Evolutionary conservation across 2,113 vertebrate species (phyloP).

Genomic region (Oreochromis niloticus): DNA sequence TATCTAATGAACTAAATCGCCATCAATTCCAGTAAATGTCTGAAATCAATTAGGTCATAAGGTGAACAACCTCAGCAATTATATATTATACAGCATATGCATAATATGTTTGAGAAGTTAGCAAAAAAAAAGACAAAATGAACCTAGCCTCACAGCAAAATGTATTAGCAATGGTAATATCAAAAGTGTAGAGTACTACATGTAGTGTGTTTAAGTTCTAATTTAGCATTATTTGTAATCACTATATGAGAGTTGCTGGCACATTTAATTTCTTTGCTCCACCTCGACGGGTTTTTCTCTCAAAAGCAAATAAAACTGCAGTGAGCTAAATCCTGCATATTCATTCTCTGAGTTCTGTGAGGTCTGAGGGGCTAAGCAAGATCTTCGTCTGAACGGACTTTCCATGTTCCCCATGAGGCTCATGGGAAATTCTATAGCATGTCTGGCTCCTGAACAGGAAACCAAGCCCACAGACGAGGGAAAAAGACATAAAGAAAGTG

Average conservation of each 20-base stretch:
- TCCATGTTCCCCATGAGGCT: slow-evolving; percentile 8
- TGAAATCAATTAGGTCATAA: not conserved
- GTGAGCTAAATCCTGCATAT: not conserved
- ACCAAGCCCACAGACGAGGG: slow-evolving; percentile 32
- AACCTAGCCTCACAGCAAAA: not conserved
- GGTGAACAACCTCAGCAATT: not conserved
- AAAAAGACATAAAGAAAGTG: not conserved
- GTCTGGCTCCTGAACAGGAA: slow-evolving; percentile 51
- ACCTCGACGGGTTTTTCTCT: not conserved
- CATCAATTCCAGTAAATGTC: not conserved
- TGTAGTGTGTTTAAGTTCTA: accelerated
- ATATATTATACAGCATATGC: not conserved
- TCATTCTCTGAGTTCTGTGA: slow-evolving; percentile 19
- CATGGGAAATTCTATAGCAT: slow-evolving; percentile 50
- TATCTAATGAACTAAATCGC: not conserved
- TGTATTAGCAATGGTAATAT: not conserved
- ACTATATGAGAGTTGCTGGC: not conserved
- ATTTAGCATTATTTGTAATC: not conserved
- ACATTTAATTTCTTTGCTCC: not conserved
- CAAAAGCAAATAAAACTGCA: slow-evolving; percentile 7
- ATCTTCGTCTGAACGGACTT: not conserved
- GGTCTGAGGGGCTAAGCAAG: slow-evolving; percentile 16
- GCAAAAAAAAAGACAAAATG: not conserved
- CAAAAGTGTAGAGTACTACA: not conserved
- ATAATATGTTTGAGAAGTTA: not conserved